Conservation (phyloP, 2,113 vertebrate genomes). For the Spea multiplicata region DNA sequence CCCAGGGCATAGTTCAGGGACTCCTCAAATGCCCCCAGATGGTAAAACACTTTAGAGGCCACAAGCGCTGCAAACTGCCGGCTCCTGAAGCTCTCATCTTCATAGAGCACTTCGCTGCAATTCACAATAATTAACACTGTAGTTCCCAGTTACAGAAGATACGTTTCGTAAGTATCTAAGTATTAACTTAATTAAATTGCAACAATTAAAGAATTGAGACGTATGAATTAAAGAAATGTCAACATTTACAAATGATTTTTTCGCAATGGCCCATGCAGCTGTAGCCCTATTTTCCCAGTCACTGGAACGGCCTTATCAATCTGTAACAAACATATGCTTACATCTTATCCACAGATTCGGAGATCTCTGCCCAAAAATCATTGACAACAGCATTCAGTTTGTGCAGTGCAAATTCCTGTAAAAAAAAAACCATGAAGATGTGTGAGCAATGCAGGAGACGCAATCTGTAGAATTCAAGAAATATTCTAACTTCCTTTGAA, state of each 20-base stretch:
- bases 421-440: conserved; percentile 16
- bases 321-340: conserved; percentile 66
- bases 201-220: too few relatives aligned
- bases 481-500: too few relatives aligned
- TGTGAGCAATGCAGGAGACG: too few relatives aligned
- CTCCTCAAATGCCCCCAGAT: conserved; percentile 96
- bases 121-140: conserved; percentile 10
- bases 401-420: conserved; percentile 95
- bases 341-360: conserved; percentile 98
- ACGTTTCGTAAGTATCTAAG: too few relatives aligned
- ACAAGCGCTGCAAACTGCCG: conserved; percentile 93
- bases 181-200: too few relatives aligned
- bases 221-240: too few relatives aligned
- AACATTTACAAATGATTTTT: too few relatives aligned
- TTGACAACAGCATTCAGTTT: conserved; percentile 95
- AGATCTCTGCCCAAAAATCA: conserved; percentile 99
- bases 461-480: too few relatives aligned
- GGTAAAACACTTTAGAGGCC: conserved; percentile 98
- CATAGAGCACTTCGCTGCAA: conserved; percentile 92
- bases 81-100: conserved; percentile 95
- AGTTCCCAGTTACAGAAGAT: too few relatives aligned
- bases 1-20: conserved; percentile 96
- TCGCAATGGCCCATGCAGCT: too few relatives aligned
- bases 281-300: neutral
- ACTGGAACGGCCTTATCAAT: neutral